phyloP scores from a whole-genome alignment of 2,888 invertebrate genomes.

The Thecocarcelia acutangulata region DNA sequence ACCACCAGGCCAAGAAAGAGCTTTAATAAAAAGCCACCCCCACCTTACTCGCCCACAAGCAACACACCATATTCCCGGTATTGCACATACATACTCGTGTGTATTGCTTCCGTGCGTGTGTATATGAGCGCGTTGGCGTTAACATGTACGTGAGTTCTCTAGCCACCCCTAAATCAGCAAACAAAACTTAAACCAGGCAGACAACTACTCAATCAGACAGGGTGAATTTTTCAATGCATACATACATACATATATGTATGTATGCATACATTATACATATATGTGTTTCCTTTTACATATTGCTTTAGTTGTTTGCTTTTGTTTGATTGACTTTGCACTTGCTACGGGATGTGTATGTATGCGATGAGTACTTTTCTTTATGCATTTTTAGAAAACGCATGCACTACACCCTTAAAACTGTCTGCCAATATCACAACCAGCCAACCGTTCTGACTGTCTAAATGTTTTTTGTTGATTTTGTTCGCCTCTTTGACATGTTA shows the following conservation, averaged over 20 bases:
- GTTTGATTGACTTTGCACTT: constrained; percentile 58
- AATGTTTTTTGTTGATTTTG: neutral
- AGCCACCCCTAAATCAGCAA: constrained; percentile 30
- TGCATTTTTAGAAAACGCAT: constrained; percentile 69
- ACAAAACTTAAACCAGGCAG: neutral
- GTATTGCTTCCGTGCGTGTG: neutral
- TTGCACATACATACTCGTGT: neutral
- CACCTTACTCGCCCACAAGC: neutral
- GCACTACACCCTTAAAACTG: constrained; percentile 72
- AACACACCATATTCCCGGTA: neutral
- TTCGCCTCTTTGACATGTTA: constrained; percentile 50
- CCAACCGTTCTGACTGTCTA: constrained; percentile 1
- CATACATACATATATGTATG: too few relatives aligned
- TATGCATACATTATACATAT: too few relatives aligned
- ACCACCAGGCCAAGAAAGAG: constrained; percentile 49
- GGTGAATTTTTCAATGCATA: constrained; percentile 29
- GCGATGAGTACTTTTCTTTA: neutral
- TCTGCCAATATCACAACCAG: too few relatives aligned
- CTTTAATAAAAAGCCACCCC: constrained; percentile 42
- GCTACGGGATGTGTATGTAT: constrained; percentile 26
- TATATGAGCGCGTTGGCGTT: neutral
- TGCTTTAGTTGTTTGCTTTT: constrained; percentile 16
- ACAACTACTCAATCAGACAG: constrained; percentile 16
- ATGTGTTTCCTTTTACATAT: neutral
- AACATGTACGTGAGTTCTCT: neutral